phyloP scores from a whole-genome alignment of 1,140 invertebrate genomes.

The Leptopilina clavipes region DNA sequence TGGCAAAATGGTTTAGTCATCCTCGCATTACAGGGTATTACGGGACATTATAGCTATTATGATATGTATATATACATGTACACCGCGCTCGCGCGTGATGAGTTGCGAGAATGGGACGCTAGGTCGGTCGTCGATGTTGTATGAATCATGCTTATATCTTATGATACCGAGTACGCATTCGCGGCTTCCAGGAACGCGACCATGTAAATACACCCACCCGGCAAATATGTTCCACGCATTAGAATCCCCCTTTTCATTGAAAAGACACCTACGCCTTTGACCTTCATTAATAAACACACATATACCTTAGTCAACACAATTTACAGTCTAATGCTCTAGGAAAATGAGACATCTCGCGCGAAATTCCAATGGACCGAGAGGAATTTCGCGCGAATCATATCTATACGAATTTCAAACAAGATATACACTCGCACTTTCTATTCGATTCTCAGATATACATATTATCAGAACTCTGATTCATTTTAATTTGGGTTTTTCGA shows the following conservation, averaged over 20 bases:
- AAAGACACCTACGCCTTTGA: constrained; percentile 14
- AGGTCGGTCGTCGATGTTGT: constrained; percentile 26
- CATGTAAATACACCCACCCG: constrained; percentile 40
- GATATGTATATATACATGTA: constrained; percentile 37
- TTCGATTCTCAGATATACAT: too few species aligned
- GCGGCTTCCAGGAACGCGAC: constrained; percentile 39
- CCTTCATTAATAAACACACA: not conserved
- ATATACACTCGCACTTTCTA: too few species aligned
- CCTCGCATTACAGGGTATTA: constrained; percentile 46
- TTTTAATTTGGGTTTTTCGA: too few species aligned
- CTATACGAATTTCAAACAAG: not conserved
- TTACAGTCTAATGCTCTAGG: constrained; percentile 4
- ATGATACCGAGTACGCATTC: constrained; percentile 38
- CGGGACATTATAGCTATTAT: constrained; percentile 56
- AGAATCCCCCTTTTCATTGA: constrained; percentile 15
- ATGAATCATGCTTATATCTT: constrained; percentile 41
- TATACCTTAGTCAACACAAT: not conserved
- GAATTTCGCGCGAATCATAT: not conserved
- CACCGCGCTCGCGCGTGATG: not conserved
- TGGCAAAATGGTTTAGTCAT: constrained; percentile 57
- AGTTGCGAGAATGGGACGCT: constrained; percentile 14
- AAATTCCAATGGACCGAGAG: not conserved
- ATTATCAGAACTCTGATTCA: too few species aligned
- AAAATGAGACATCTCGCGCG: not conserved
- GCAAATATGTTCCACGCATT: constrained; percentile 1